phyloP scores from a whole-genome alignment of 1,140 invertebrate species.

The Palaemon carinicauda region DNA sequence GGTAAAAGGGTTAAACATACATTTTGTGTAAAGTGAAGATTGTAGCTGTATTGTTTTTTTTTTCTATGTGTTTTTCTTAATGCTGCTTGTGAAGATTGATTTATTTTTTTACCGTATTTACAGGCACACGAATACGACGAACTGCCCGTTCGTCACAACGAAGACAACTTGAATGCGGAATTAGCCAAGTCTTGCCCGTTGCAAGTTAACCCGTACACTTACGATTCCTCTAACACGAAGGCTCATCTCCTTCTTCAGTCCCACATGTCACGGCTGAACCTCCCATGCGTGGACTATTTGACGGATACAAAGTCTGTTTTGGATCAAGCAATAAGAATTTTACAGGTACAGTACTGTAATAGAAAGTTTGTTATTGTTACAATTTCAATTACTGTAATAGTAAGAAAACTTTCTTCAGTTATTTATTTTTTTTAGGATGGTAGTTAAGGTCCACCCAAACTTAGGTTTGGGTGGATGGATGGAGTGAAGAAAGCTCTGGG shows the following conservation, averaged over 20 bases:
- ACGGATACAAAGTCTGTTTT: conserved; percentile 97
- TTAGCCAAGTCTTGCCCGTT: conserved; percentile 81
- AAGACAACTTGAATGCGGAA: conserved; percentile 94
- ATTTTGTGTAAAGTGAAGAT: too few relatives aligned
- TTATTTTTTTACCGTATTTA: background rate
- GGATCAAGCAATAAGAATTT: conserved; percentile 93
- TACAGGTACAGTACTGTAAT: conserved; percentile 83
- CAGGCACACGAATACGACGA: conserved; percentile 87
- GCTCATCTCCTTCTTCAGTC: conserved; percentile 92
- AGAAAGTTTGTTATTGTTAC: too few relatives aligned
- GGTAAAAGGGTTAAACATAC: too few relatives aligned
- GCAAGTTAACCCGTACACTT: conserved; percentile 75
- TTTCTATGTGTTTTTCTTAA: too few relatives aligned
- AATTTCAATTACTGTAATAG: too few relatives aligned
- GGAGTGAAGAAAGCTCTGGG: too few relatives aligned
- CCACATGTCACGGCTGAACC: conserved; percentile 81
- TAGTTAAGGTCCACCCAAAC: too few relatives aligned
- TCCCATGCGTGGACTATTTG: conserved; percentile 93
- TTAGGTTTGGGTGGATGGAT: too few relatives aligned
- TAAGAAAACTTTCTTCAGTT: too few relatives aligned
- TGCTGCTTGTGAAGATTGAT: background rate
- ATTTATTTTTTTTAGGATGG: too few relatives aligned
- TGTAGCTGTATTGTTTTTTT: too few relatives aligned
- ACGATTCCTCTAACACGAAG: conserved; percentile 94
- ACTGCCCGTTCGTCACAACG: conserved; percentile 97